Base-by-base conservation (phyloP, 92 coral and sea anemone genomes). In the Phenganax marumi region DNA sequence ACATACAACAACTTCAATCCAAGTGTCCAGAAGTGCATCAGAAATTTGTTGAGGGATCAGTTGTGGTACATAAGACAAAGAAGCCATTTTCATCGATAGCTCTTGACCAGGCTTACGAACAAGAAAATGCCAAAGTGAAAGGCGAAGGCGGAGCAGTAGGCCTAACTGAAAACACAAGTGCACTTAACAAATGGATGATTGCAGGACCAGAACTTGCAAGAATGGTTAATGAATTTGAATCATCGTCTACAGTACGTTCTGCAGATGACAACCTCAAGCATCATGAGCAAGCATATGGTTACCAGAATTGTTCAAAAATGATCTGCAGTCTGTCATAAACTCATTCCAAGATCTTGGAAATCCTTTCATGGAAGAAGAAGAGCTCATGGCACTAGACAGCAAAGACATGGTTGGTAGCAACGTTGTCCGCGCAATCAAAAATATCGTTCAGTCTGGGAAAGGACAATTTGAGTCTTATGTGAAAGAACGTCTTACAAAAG, bases 291-390 rank as follows among this genome's bases (percentile, higher is more conserved):
- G 68, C 65, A 57, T 79, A 85, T 49, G 73, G 73, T 60, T 76
- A 73, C 33, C 90, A 89, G 53, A 79, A 70, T 25, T 64, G 10
- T 86, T 90, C 64, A 18, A 2, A 0, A 80, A 84, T n/a, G 89
- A 82, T 64, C 87, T 87, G 14, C 69, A 21, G 9, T 81, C 82
- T 80, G 54, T 86, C 19, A 74, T 73, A 24, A 60, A 81, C 47
- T 58, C 73, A 18, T 81, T 88, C 53, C 87, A 88, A 74, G 89
- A 88, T 70, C 74, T 84, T 46, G 91, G 91, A 58, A 89, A 89
- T 79, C 95, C 91, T 47, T 91, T 89, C 65, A 56, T 76, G 48
- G 91, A 86, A 70, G 87, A 88, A 83, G 77, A 69, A 83, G 89
- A 88, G 53, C 86, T 88, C 21, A 83, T 88, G n/a, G n/a, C n/a